Conservation (phyloP, 1,140 invertebrate genomes). For the Chrysopa pallens region DNA sequence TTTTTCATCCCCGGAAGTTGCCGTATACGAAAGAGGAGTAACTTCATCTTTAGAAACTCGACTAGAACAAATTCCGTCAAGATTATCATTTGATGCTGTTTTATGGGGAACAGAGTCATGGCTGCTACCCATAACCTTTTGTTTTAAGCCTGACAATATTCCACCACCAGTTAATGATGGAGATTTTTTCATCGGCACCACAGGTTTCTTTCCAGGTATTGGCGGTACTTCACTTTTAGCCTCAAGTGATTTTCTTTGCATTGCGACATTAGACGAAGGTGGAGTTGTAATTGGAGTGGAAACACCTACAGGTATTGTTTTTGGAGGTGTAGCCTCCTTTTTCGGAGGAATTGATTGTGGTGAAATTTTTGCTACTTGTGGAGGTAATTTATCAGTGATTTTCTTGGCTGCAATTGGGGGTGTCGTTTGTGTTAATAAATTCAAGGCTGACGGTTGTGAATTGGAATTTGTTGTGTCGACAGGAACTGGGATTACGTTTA, state of each 20-base stretch:
- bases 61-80: constrained; percentile 5
- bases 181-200: constrained; percentile 40
- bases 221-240: constrained; percentile 20
- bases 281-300: not conserved
- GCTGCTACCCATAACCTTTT: constrained; percentile 28
- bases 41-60: constrained; percentile 7
- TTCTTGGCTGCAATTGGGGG: constrained; percentile 3
- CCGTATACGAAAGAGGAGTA: not conserved
- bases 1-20: not conserved
- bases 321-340: not conserved
- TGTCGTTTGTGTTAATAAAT: not conserved
- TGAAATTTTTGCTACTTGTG: constrained; percentile 3
- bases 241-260: constrained; percentile 30
- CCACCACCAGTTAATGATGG: constrained; percentile 32
- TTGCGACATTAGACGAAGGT: constrained; percentile 20
- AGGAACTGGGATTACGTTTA: constrained; percentile 36
- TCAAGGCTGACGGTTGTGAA: not conserved
- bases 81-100: not conserved
- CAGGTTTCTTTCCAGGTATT: constrained; percentile 33
- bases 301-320: too few relatives aligned
- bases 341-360: constrained; percentile 10
- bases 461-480: not conserved
- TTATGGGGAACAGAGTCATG: constrained; percentile 17
- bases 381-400: not conserved
- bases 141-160: constrained; percentile 35